These are phyloP conservation scores for Molorchus minor DNA, from an alignment of 2,888 invertebrate species.

Conservation along the genomic window DNA sequence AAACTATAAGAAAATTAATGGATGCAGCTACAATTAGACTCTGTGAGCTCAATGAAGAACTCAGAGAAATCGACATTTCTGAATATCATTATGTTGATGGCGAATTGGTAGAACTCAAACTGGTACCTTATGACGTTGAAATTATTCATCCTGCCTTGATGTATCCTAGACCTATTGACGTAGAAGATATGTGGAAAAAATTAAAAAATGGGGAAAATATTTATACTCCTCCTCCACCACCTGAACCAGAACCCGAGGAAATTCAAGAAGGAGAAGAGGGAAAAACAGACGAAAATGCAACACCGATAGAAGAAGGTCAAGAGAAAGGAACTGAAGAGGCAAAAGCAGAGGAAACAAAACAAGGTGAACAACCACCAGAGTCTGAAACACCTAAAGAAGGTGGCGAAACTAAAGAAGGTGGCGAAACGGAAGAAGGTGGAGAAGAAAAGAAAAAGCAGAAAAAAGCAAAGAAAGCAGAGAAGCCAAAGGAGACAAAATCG, in stretches of 20 bases:
- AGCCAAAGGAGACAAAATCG: background rate
- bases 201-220: constrained; percentile 55
- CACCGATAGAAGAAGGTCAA: constrained; percentile 1
- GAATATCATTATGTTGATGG: constrained; percentile 80
- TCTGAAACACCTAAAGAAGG: constrained; percentile 25
- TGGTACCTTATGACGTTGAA: constrained; percentile 74
- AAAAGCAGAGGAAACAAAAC: constrained; percentile 1
- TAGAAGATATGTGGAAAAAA: constrained; percentile 55
- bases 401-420: background rate
- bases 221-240: constrained; percentile 52
- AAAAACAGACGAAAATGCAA: constrained; percentile 22
- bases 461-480: constrained; percentile 5
- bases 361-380: constrained; percentile 14
- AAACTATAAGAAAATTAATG: constrained; percentile 67
- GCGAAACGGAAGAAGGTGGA: background rate
- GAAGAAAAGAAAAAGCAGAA: constrained; percentile 18
- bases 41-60: constrained; percentile 67
- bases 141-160: constrained; percentile 71
- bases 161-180: constrained; percentile 66
- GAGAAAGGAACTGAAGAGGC: background rate
- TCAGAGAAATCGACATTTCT: constrained; percentile 68
- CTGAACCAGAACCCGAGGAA: constrained; percentile 59
- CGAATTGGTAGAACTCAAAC: constrained; percentile 72
- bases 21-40: constrained; percentile 68
- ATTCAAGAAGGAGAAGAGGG: constrained; percentile 30